Percentiles rank a stretch among this genome's conserved stretches.
Conservation (phyloP, 2,888 invertebrate species). For the Megalurothrips usitatus region DNA sequence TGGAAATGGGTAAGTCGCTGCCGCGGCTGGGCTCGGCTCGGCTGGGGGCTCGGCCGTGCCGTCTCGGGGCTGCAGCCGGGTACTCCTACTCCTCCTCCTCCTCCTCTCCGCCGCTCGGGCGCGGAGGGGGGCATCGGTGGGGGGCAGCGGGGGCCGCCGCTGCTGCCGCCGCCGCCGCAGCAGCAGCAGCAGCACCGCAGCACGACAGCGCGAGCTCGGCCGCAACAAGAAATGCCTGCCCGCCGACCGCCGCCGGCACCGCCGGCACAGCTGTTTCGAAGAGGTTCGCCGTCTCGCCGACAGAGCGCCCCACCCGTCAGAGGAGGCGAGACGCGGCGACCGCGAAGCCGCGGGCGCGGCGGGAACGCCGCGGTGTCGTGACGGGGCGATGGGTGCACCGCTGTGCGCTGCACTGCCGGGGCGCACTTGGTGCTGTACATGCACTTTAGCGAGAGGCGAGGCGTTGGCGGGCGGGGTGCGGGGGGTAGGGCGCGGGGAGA, state of each 20-base stretch:
- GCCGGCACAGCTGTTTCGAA: background rate
- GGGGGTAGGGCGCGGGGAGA: no score
- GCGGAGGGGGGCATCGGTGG: background rate
- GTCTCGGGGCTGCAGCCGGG: background rate
- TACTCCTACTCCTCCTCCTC: background rate
- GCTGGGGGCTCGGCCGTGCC: conserved; percentile 23
- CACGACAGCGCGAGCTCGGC: background rate
- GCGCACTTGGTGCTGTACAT: no score
- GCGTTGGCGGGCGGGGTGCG: no score
- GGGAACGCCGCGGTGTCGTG: no score
- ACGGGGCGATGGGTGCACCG: no score
- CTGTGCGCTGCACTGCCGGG: no score
- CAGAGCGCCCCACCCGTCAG: background rate
- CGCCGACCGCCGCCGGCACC: background rate
- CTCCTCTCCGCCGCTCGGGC: background rate
- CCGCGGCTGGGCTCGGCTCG: conserved; percentile 33
- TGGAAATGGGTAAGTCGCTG: conserved; percentile 32
- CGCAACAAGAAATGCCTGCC: background rate
- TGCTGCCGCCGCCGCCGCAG: background rate
- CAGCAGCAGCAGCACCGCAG: no score
- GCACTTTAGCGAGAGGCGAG: no score
- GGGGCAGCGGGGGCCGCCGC: background rate
- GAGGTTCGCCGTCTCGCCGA: background rate
- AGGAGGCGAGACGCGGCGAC: background rate
- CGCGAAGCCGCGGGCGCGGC: background rate